Percentiles rank a stretch among this genome's conserved stretches.
Conservation (phyloP, 2,113 vertebrate genomes). For the Ellobius talpinus region DNA sequence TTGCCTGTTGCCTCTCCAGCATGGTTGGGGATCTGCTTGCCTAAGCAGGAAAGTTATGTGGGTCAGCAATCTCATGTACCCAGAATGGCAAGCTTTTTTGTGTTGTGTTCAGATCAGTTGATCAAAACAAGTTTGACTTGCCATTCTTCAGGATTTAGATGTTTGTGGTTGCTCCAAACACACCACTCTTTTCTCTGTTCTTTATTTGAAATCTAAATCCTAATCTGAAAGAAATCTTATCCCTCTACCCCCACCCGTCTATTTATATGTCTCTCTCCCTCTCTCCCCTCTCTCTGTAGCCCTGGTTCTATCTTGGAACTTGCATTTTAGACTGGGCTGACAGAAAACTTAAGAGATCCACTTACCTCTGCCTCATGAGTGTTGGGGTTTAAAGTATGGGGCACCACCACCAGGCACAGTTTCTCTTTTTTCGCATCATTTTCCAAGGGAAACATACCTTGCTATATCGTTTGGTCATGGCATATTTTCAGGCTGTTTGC, state of each 20-base stretch:
- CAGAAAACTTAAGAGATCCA: neutral
- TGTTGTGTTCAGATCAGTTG: neutral
- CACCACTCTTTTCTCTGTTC: neutral
- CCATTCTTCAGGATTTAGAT: neutral
- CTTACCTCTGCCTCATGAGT: neutral
- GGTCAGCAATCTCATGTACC: neutral
- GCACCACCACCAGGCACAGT: neutral
- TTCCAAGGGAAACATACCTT: neutral
- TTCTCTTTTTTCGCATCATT: neutral
- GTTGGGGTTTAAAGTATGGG: neutral
- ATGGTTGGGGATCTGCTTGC: neutral
- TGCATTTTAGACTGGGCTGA: neutral
- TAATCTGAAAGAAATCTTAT: too few species aligned
- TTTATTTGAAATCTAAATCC: neutral
- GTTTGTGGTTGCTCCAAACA: neutral
- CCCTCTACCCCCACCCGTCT: neutral
- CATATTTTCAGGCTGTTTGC: constrained; percentile 1
- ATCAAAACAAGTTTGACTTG: neutral
- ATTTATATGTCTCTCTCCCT: neutral
- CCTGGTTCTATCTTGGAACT: neutral
- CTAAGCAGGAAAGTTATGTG: constrained; percentile 3
- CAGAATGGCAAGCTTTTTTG: neutral
- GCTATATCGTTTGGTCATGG: neutral
- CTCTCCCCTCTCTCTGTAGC: neutral
- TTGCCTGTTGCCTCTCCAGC: neutral